Conservation (phyloP, 2,113 vertebrate species). For the Ahaetulla prasina region DNA sequence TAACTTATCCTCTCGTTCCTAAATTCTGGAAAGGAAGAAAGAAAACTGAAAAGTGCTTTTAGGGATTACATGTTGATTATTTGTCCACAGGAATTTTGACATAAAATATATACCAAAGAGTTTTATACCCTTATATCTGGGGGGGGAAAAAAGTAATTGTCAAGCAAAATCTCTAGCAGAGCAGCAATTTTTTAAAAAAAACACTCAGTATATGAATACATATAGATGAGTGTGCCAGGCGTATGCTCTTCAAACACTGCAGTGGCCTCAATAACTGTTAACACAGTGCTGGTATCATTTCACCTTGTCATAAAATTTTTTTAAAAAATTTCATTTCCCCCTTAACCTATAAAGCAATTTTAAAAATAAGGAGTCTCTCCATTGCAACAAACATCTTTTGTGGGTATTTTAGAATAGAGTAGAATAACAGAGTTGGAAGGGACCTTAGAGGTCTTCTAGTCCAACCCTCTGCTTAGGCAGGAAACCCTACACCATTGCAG, state of each 20-base stretch:
- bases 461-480: too few species aligned
- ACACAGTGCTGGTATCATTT: background rate
- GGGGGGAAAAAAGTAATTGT: background rate
- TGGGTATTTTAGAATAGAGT: too few species aligned
- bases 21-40: background rate
- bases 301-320: background rate
- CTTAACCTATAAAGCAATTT: background rate
- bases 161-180: background rate
- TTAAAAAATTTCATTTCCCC: background rate
- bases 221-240: background rate
- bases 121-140: background rate
- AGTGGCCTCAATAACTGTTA: background rate
- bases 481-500: too few species aligned
- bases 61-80: background rate
- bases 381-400: background rate
- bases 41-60: background rate
- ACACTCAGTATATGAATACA: background rate
- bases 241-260: background rate
- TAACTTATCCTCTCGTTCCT: background rate
- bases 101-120: too few species aligned
- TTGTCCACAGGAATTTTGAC: background rate
- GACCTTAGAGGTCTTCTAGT: too few species aligned
- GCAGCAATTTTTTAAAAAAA: background rate
- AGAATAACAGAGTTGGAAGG: too few species aligned
- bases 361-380: background rate